Evolutionary conservation across 1,140 invertebrate species (phyloP), one percentile per base, ranked within the genome.

Genomic region (Trichoplusia ni): DNA sequence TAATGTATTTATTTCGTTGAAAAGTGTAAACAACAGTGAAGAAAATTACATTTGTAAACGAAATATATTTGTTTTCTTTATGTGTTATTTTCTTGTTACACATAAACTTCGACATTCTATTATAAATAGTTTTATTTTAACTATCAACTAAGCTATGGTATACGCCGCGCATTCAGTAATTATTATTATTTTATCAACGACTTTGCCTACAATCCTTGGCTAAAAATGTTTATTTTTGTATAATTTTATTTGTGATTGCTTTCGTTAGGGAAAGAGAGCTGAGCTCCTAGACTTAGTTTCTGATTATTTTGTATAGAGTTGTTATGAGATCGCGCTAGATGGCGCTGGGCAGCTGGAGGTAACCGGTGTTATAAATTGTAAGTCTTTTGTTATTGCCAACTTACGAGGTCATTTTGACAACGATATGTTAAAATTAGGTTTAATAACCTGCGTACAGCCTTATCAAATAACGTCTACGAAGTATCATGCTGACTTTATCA

Each of bases 201-300:
- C 51, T 27, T 54, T 40, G 51, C 51, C 51, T 54, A 13, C 13
- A 25, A 54, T 54, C 35, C 35, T 38, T 47, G 44, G 44, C 33
- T 38, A 54, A 58, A n/a, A 31, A 44, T 42, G 54, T 42, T 58
- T 58, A 58, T 58, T 58, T 54, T 58, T 58, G 25, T 58, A 58
- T 58, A 58, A 16, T 58, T 44, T 58, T 44, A 58, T 47, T 47
- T 58, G 54, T 58, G 54, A 58, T 58, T 19, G 29, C 18, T 42
- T 44, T 31, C 37, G 9, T 44, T 23, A 35, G 51, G n/a, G 27
- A 40, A 29, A 18, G 35, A 29, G 38, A 58, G 54, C 54, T 19
- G 35, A 29, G 54, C 54, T 58, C 54, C 11, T 53, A 35, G n/a
- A 18, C 13, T 44, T 58, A 31, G 8, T 58, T 44, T 58, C 49